phyloP scores from a whole-genome alignment of 2,888 invertebrate species.

The Boloria selene region DNA sequence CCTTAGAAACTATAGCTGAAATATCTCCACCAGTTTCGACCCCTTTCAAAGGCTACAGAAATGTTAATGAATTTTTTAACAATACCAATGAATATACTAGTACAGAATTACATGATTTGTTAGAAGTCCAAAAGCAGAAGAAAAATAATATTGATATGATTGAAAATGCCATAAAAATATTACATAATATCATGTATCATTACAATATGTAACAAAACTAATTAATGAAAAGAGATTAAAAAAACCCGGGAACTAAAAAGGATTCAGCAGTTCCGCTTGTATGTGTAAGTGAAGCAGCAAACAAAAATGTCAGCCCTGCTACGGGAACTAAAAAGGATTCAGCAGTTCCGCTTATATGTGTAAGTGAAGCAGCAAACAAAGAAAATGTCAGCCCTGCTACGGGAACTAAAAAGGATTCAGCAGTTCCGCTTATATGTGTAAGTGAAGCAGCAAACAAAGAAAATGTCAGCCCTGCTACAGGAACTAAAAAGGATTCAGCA shows the following conservation, averaged over 20 bases:
- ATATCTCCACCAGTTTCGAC: slow-evolving; percentile 65
- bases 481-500: too few species aligned
- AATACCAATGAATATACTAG: slow-evolving; percentile 54
- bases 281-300: too few species aligned
- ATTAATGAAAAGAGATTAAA: slow-evolving; percentile 53
- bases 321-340: too few species aligned
- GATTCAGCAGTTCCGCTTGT: too few species aligned
- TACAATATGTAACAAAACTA: slow-evolving; percentile 56
- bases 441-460: too few species aligned
- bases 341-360: too few species aligned
- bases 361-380: too few species aligned
- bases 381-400: too few species aligned
- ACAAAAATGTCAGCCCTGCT: too few species aligned
- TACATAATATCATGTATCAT: slow-evolving; percentile 59
- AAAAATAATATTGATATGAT: slow-evolving; percentile 58
- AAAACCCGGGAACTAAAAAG: slow-evolving; percentile 41
- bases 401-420: too few species aligned
- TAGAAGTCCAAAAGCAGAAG: slow-evolving; percentile 57
- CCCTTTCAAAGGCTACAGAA: slow-evolving; percentile 68
- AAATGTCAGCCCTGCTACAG: too few species aligned
- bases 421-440: too few species aligned
- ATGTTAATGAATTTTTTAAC: slow-evolving; percentile 61
- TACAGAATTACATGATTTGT: slow-evolving; percentile 55
- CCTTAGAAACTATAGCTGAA: slow-evolving; percentile 59
- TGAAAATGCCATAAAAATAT: slow-evolving; percentile 53